Base-by-base conservation (phyloP, 2,888 invertebrate species). In the Camptogramma bilineatum region DNA sequence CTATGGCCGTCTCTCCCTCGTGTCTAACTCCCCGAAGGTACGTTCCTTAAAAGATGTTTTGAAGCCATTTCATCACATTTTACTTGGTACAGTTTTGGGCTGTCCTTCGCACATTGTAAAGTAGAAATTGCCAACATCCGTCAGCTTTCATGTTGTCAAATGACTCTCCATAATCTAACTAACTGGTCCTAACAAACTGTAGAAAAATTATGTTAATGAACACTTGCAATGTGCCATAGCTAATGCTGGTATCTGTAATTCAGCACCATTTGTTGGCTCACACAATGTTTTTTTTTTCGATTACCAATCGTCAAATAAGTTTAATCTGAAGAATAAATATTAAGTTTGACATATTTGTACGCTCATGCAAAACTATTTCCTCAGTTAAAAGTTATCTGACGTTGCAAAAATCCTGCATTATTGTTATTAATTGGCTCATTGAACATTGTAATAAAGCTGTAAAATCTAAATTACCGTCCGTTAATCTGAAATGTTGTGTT, bases 1-100 rank as follows among this genome's bases (percentile, higher is more conserved):
- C 54, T 95, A 95, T 75, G 94, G 92, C 50, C 90, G 93, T 66
- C 82, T 91, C 28, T 87, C 91, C 44, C 83, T 87, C 51, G 81
- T 91, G 42, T 84, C 91, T 34, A 82, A 80, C 75, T 77, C 89
- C 55, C 85, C 89, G 69, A 91, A 91, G 89, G 90, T 90, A 79
- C 64, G 48, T 31, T 21, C 34, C 2, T 19, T 60, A 62, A 68
- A 55, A 66, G 77, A 82, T 84, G 84, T 84, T 85, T 82, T 80
- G 72, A 81, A 77, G 81, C 81, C 82, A 84, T 73, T 85, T 84
- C 83, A 85, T 81, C 73, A 57, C 63, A 69, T 60, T 60, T 64
- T 5, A n/a, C 10, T 55, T 13, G 24, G 24, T 44, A 16, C 42
- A 51, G 59, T 54, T 54, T 8, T 18, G 47, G 28, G 50, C 21